Evolutionary conservation across 2,113 vertebrate species (phyloP).

Genomic region (Engystomops pustulosus): DNA sequence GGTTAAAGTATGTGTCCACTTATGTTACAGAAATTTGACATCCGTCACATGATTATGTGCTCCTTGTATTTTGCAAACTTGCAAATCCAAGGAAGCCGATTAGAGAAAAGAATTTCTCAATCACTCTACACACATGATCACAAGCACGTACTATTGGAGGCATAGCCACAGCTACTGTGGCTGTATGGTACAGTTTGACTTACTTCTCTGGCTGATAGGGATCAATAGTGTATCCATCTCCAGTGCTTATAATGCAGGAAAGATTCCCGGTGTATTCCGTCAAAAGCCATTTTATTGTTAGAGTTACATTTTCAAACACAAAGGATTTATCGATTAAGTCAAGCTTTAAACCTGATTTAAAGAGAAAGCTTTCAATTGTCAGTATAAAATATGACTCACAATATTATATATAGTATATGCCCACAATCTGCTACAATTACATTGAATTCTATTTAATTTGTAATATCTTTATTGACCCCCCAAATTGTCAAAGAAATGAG

Average conservation of each 20-base stretch:
- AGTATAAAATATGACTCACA: not conserved
- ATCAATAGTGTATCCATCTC: conserved; percentile 86
- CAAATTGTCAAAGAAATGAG: no score
- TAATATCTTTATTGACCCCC: no score
- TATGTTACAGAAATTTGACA: not conserved
- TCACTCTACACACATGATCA: not conserved
- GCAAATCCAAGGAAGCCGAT: not conserved
- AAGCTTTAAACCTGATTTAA: conserved; percentile 79
- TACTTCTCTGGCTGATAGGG: conserved; percentile 85
- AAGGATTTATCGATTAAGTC: conserved; percentile 73
- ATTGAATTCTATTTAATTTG: no score
- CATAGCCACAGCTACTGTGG: not conserved
- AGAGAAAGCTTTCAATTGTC: conserved; percentile 14
- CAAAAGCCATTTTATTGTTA: conserved; percentile 88
- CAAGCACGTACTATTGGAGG: not conserved
- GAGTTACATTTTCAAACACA: conserved; percentile 80
- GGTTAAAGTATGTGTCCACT: not conserved
- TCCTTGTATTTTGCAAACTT: not conserved
- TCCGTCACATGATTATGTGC: not conserved
- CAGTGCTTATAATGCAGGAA: conserved; percentile 84
- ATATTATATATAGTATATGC: not conserved
- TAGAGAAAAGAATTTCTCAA: not conserved
- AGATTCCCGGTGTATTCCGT: conserved; percentile 88
- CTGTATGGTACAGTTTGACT: conserved; percentile 56
- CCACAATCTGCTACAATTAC: no score